These are phyloP conservation scores for Herpailurus yagouaroundi DNA, from an alignment of 2,113 vertebrate genomes.

Conservation along the genomic window DNA sequence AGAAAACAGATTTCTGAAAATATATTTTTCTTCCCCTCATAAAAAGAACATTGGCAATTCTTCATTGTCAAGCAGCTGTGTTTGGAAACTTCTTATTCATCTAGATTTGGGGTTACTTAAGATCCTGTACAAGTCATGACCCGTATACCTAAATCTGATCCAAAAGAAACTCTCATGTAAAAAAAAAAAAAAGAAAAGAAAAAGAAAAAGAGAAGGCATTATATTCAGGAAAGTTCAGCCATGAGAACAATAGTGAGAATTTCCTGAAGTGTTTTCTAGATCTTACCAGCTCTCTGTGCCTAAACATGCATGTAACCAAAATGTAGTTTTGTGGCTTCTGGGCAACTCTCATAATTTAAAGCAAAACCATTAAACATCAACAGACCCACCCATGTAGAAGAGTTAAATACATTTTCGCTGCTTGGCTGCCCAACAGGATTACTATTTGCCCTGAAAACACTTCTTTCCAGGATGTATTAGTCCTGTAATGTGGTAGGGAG, in stretches of 20 bases:
- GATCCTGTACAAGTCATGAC: constrained; percentile 59
- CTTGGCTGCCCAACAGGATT: not conserved
- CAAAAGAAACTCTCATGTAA: constrained; percentile 63
- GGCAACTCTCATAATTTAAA: constrained; percentile 66
- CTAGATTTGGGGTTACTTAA: constrained; percentile 63
- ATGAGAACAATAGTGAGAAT: constrained; percentile 43
- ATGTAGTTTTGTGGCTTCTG: constrained; percentile 67
- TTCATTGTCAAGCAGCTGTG: constrained; percentile 52
- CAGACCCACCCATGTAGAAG: constrained; percentile 54
- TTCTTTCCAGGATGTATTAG: not conserved
- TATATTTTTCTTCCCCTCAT: constrained; percentile 31
- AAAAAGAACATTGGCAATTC: constrained; percentile 48
- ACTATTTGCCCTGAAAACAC: not conserved
- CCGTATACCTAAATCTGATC: constrained; percentile 48
- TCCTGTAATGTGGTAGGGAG: not conserved
- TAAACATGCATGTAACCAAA: constrained; percentile 47
- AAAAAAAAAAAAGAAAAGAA: not conserved
- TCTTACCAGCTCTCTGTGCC: constrained; percentile 5
- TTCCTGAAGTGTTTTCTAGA: constrained; percentile 46
- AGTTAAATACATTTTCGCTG: constrained; percentile 41
- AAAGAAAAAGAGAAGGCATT: not conserved
- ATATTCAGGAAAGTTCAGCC: constrained; percentile 54
- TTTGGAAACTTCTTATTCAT: constrained; percentile 47
- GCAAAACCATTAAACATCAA: constrained; percentile 52
- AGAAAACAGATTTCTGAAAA: constrained; percentile 65